Evolutionary conservation across 2,888 invertebrate genomes (phyloP).

Genomic region (Drosophila hamatofila): DNA sequence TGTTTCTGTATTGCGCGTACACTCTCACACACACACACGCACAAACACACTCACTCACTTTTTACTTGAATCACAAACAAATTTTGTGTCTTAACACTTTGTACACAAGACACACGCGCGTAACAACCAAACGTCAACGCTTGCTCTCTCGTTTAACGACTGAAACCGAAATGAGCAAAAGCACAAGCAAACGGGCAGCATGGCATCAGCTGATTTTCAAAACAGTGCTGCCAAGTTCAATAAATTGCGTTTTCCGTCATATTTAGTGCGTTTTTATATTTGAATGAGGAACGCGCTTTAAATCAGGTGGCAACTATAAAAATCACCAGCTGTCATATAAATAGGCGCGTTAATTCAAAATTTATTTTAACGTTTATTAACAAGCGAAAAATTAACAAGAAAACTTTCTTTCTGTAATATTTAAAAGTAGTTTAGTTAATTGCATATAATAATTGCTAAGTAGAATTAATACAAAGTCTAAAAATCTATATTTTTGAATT

Average conservation of each 20-base stretch:
- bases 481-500: too few relatives aligned
- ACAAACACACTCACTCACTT: slow-evolving; percentile 29
- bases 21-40: slow-evolving; percentile 16
- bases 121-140: slow-evolving; percentile 18
- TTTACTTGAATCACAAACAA: slow-evolving; percentile 43
- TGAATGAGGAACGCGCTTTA: background rate
- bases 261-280: slow-evolving; percentile 3
- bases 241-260: background rate
- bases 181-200: slow-evolving; percentile 43
- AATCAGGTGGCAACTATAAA: slow-evolving; percentile 30
- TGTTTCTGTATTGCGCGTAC: slow-evolving; percentile 56
- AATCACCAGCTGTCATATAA: background rate
- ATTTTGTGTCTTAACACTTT: slow-evolving; percentile 49
- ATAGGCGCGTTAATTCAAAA: background rate
- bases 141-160: slow-evolving; percentile 58
- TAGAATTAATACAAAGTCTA: background rate
- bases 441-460: too few relatives aligned
- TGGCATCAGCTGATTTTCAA: slow-evolving; percentile 35
- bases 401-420: background rate
- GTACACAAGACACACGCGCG: slow-evolving; percentile 39
- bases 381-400: too few relatives aligned
- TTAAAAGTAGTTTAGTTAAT: too few relatives aligned
- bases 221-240: slow-evolving; percentile 45
- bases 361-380: background rate
- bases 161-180: slow-evolving; percentile 57